These are phyloP conservation scores for Chelidonichthys spinosus DNA, from an alignment of 2,797 vertebrate genomes.

Conservation along the genomic window DNA sequence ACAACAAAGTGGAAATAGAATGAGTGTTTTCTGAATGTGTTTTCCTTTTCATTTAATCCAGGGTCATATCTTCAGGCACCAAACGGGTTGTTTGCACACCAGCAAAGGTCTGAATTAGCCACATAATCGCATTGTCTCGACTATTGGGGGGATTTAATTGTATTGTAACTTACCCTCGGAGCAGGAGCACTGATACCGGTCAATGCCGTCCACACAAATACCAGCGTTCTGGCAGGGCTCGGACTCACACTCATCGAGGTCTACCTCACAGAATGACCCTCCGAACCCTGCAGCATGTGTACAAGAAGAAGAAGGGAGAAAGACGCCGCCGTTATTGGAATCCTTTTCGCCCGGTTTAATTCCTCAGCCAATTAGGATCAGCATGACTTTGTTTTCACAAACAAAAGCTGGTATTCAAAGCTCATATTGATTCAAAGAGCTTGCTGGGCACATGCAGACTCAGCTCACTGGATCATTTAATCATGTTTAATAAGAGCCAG, in stretches of 20 bases:
- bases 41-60: slow-evolving; percentile 35
- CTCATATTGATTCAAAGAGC: slow-evolving; percentile 80
- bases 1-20: neutral
- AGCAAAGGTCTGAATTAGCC: slow-evolving; percentile 38
- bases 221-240: slow-evolving; percentile 83
- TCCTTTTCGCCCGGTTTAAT: slow-evolving; percentile 70
- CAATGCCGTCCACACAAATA: slow-evolving; percentile 75
- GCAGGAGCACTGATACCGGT: slow-evolving; percentile 83
- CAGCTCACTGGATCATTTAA: slow-evolving; percentile 85
- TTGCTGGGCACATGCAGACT: slow-evolving; percentile 72
- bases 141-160: slow-evolving; percentile 13
- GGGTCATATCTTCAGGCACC: slow-evolving; percentile 1
- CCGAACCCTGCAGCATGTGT: slow-evolving; percentile 78
- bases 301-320: slow-evolving; percentile 8
- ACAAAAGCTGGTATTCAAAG: slow-evolving; percentile 81
- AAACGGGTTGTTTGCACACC: slow-evolving; percentile 6
- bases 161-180: slow-evolving; percentile 76
- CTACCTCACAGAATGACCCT: slow-evolving; percentile 83
- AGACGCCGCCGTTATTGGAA: slow-evolving; percentile 54
- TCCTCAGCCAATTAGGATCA: slow-evolving; percentile 82
- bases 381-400: slow-evolving; percentile 82
- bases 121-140: slow-evolving; percentile 27
- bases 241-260: slow-evolving; percentile 84
- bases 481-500: slow-evolving; percentile 83
- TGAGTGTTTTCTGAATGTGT: slow-evolving; percentile 19